phyloP scores from a whole-genome alignment of 2,797 vertebrate genomes.

The Sebastes iracundus region DNA sequence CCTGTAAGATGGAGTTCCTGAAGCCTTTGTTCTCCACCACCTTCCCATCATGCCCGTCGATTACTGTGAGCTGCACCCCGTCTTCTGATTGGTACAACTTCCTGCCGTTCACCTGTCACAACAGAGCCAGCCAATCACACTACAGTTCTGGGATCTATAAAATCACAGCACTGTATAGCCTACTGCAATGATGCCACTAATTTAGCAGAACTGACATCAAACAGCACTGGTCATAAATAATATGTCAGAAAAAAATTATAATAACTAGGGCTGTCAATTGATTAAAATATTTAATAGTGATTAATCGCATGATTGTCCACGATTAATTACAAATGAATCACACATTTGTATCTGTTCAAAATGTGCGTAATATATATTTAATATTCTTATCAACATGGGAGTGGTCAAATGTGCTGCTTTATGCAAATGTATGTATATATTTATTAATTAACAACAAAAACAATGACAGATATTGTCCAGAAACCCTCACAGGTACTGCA shows the following conservation, averaged over 20 bases:
- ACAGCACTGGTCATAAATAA: not conserved
- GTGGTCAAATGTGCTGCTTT: too few relatives aligned
- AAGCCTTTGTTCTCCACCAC: conserved; percentile 85
- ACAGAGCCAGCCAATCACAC: conserved; percentile 11
- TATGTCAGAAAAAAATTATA: not conserved
- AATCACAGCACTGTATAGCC: not conserved
- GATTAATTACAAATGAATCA: too few relatives aligned
- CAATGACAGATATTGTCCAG: too few relatives aligned
- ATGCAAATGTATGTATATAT: too few relatives aligned
- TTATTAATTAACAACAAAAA: too few relatives aligned
- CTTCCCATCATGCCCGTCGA: conserved; percentile 86
- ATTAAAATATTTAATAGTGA: too few relatives aligned
- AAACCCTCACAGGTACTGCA: too few relatives aligned
- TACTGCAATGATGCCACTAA: not conserved
- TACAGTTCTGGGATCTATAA: not conserved
- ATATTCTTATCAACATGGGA: too few relatives aligned
- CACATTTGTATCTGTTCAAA: too few relatives aligned
- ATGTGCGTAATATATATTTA: too few relatives aligned
- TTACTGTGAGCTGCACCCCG: conserved; percentile 89
- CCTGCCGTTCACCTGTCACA: conserved; percentile 86
- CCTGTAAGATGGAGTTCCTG: conserved; percentile 88
- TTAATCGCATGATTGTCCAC: too few relatives aligned
- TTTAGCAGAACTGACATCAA: not conserved
- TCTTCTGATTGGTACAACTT: conserved; percentile 89
- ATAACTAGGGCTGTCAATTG: too few relatives aligned